These are phyloP conservation scores for Nebria ingens DNA, from an alignment of 1,140 invertebrate genomes.

Conservation along the genomic window DNA sequence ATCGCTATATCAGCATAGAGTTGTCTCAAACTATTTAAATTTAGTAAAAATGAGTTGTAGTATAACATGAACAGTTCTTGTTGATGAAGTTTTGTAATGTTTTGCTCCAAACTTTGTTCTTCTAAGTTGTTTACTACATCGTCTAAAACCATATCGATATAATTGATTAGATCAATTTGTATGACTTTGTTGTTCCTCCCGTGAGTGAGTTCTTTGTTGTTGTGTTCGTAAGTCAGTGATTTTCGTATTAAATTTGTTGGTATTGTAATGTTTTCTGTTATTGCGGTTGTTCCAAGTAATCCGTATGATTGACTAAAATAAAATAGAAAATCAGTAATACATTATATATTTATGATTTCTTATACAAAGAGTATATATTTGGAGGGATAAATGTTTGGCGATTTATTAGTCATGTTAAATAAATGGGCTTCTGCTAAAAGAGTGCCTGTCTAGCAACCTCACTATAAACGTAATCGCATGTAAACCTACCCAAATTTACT, in stretches of 20 bases:
- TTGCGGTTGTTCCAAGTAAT: not conserved
- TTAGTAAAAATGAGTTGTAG: slow-evolving; percentile 18
- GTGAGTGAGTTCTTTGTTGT: slow-evolving; percentile 13
- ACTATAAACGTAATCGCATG: too few species aligned
- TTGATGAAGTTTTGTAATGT: not conserved
- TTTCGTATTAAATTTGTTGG: not conserved
- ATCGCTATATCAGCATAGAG: slow-evolving; percentile 45
- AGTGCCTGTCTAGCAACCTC: too few species aligned
- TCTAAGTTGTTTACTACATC: not conserved
- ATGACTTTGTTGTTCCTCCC: slow-evolving; percentile 14
- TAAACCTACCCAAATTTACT: too few species aligned
- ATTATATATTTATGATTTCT: not conserved
- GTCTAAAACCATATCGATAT: slow-evolving; percentile 14
- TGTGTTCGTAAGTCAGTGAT: slow-evolving; percentile 10
- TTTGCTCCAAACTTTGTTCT: not conserved
- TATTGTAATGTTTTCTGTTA: not conserved
- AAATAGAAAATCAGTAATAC: not conserved
- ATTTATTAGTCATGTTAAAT: not conserved
- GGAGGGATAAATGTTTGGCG: not conserved
- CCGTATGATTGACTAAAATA: not conserved
- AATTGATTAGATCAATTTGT: not conserved
- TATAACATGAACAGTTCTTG: slow-evolving; percentile 2
- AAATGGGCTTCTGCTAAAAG: too few species aligned
- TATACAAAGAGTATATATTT: not conserved
- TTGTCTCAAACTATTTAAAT: slow-evolving; percentile 27